phyloP scores from a whole-genome alignment of 2,113 vertebrate genomes.

The Rousettus leschenaultii region DNA sequence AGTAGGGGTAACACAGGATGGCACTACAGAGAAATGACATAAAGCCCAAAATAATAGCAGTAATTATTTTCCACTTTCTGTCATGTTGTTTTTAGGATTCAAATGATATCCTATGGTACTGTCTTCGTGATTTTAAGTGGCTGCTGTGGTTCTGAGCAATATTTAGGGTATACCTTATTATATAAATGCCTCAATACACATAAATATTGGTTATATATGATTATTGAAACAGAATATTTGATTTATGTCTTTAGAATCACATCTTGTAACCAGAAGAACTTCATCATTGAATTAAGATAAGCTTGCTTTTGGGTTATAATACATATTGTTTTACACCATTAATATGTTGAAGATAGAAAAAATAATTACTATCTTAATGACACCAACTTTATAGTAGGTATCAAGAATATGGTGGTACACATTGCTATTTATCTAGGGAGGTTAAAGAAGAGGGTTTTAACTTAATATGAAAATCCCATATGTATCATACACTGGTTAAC shows the following conservation, averaged over 20 bases:
- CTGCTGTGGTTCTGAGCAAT: not conserved
- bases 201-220: not conserved
- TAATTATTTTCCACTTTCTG: constrained; percentile 14
- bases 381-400: not conserved
- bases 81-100: constrained; percentile 8
- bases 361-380: not conserved
- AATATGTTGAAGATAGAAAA: constrained; percentile 20
- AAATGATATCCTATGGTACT: not conserved
- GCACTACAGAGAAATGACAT: constrained; percentile 19
- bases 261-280: not conserved
- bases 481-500: not conserved
- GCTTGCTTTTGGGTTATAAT: not conserved
- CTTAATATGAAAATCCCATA: not conserved
- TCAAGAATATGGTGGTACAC: not conserved
- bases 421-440: not conserved
- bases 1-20: not conserved
- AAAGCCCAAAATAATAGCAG: not conserved
- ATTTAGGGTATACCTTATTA: not conserved
- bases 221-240: constrained; percentile 20
- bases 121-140: not conserved
- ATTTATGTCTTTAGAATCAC: not conserved
- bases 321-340: not conserved
- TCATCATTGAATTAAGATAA: not conserved
- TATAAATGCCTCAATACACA: not conserved
- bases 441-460: not conserved